Percentiles rank a stretch among this genome's conserved stretches.
Conservation (phyloP, 2,888 invertebrate genomes). For the Dermolepida albohirtum region DNA sequence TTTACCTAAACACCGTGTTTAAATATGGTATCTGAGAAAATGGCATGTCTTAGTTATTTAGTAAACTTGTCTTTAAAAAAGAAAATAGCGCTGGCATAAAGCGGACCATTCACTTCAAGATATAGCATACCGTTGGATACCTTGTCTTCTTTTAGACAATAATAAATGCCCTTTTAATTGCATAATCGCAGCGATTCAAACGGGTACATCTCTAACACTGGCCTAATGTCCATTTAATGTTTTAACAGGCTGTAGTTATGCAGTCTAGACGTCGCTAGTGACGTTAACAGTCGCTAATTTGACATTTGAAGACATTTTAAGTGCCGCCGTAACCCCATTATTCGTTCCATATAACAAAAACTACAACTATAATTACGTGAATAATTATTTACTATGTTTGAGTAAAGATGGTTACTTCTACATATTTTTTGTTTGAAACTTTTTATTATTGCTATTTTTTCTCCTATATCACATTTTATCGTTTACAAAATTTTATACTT, state of each 20-base stretch:
- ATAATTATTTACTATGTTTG: constrained; percentile 43
- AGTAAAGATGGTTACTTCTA: constrained; percentile 27
- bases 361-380: constrained; percentile 48
- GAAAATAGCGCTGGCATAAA: constrained; percentile 14
- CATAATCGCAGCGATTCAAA: constrained; percentile 49
- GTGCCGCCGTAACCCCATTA: constrained; percentile 52
- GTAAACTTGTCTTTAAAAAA: background rate
- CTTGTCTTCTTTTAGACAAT: constrained; percentile 27
- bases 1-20: background rate
- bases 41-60: background rate
- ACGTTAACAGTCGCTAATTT: constrained; percentile 61
- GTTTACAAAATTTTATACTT: too few relatives aligned
- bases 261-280: constrained; percentile 57
- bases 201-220: constrained; percentile 51
- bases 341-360: constrained; percentile 45
- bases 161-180: constrained; percentile 48
- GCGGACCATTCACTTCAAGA: constrained; percentile 2
- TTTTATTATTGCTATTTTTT: too few relatives aligned
- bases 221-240: constrained; percentile 57
- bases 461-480: too few relatives aligned
- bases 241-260: constrained; percentile 57
- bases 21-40: constrained; percentile 4
- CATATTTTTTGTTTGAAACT: too few relatives aligned
- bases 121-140: constrained; percentile 13
- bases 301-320: constrained; percentile 57